Percentiles rank a stretch among this genome's conserved stretches.
These are phyloP conservation scores for Lagopus muta DNA, from an alignment of 2,113 vertebrate species.

Conservation along the genomic window DNA sequence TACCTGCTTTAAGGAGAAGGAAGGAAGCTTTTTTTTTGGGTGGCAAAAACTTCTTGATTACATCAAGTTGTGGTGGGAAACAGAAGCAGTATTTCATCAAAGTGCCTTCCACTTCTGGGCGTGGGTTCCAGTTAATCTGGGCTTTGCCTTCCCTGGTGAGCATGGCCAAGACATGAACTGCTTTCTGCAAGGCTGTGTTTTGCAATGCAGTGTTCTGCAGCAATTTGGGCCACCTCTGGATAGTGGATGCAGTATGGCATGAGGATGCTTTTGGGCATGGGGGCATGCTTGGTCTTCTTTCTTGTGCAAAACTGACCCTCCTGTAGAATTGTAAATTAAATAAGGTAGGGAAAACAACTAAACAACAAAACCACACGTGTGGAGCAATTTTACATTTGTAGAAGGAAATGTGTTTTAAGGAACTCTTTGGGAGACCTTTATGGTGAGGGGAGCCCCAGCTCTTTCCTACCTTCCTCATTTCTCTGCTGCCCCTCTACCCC, in stretches of 20 bases:
- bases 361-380: not conserved
- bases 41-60: slow-evolving; percentile 27
- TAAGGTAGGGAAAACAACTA: not conserved
- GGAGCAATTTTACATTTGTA: not conserved
- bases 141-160: not conserved
- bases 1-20: not conserved
- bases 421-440: not conserved
- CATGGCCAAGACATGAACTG: not conserved
- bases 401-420: not conserved
- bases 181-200: slow-evolving; percentile 35
- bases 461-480: not conserved
- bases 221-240: not conserved
- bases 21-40: not conserved
- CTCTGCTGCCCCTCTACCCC: not conserved
- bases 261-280: not conserved
- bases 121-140: slow-evolving; percentile 30
- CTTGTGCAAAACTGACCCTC: not conserved
- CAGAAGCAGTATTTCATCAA: slow-evolving; percentile 1
- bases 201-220: slow-evolving; percentile 10
- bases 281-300: not conserved
- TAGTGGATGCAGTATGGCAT: not conserved
- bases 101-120: not conserved
- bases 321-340: not conserved
- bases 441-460: not conserved
- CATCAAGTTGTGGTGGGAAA: slow-evolving; percentile 26